phyloP scores from a whole-genome alignment of 2,113 vertebrate species.

The Setophaga kirtlandii region DNA sequence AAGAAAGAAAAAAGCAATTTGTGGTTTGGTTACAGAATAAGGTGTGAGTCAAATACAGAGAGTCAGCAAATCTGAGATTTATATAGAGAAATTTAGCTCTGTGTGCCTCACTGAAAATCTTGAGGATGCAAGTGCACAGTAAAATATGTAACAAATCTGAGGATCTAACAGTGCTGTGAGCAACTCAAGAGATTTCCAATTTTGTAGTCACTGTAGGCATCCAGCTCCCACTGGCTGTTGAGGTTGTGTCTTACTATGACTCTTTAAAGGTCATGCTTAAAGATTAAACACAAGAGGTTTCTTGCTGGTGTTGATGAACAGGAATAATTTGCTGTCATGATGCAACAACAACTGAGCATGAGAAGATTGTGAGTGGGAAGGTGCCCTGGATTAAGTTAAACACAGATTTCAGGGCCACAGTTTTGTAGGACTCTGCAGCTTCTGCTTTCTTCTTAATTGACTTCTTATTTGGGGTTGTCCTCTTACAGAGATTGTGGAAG shows the following conservation, averaged over 20 bases:
- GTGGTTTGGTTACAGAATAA: not conserved
- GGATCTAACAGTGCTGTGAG: not conserved
- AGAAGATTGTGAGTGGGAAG: not conserved
- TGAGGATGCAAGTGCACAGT: not conserved
- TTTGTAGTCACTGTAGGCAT: not conserved
- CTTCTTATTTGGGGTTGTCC: not conserved
- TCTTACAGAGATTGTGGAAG: not conserved
- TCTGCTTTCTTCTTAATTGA: not conserved
- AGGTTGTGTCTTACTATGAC: not conserved
- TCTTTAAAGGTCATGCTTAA: constrained; percentile 7
- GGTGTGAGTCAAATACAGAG: not conserved
- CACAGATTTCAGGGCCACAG: not conserved
- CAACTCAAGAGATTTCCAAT: not conserved
- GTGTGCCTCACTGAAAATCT: not conserved
- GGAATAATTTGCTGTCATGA: not conserved
- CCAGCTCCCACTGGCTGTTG: not conserved
- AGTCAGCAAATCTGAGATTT: not conserved
- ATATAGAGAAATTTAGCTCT: not conserved
- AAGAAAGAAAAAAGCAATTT: not conserved
- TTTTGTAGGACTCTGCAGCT: not conserved
- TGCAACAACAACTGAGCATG: not conserved
- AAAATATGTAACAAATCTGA: not conserved
- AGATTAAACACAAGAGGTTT: not conserved
- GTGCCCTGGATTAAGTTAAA: not conserved
- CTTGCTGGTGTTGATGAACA: not conserved